Evolutionary conservation across 2,888 invertebrate genomes (phyloP).

Genomic region (Macrosoma leucophasiata): DNA sequence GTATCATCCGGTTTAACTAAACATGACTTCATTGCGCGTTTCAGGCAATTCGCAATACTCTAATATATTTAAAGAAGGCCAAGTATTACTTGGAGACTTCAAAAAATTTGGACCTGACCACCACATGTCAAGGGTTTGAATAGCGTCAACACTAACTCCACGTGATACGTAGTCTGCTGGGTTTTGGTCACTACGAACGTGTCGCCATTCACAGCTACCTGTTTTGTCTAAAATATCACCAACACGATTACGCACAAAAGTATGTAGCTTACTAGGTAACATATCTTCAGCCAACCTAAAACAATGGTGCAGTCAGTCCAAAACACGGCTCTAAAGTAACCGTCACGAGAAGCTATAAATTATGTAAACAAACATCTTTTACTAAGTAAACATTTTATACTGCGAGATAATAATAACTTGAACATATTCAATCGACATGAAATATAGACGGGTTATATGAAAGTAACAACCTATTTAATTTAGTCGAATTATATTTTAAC

Average conservation of each 20-base stretch:
- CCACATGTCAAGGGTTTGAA: conserved; percentile 4
- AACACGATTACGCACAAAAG: conserved; percentile 13
- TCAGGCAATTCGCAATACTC: too few species aligned
- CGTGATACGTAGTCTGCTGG: conserved; percentile 12
- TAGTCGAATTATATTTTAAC: too few species aligned
- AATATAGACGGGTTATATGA: too few species aligned
- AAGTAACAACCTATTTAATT: too few species aligned
- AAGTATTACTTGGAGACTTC: background rate
- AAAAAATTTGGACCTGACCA: conserved; percentile 6
- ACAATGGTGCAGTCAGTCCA: conserved; percentile 28
- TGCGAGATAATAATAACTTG: too few species aligned
- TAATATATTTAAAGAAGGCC: too few species aligned
- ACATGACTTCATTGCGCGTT: background rate
- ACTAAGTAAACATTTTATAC: too few species aligned
- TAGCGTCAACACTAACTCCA: background rate
- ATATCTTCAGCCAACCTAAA: conserved; percentile 10
- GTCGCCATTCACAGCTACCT: conserved; percentile 3
- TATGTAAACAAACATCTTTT: too few species aligned
- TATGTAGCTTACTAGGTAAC: conserved; percentile 6
- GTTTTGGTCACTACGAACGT: conserved; percentile 7
- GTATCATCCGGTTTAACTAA: background rate
- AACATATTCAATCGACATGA: too few species aligned
- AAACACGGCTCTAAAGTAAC: conserved; percentile 15
- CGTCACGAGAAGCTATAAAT: too few species aligned
- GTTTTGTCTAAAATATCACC: background rate